These are phyloP conservation scores for Eublepharis macularius DNA, from an alignment of 2,113 vertebrate genomes.

Conservation along the genomic window DNA sequence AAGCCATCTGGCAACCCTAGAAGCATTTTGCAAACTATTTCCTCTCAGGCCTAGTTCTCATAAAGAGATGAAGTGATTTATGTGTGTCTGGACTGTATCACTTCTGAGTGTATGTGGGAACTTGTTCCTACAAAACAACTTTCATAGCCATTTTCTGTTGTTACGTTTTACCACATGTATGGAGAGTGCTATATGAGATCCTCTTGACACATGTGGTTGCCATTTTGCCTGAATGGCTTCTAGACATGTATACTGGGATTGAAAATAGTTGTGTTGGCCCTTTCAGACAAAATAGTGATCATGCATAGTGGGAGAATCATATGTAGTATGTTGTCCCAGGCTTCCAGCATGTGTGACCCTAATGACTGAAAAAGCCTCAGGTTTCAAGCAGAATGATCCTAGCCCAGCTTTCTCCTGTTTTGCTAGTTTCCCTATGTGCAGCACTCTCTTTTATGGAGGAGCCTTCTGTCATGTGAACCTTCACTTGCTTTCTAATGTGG, in stretches of 20 bases:
- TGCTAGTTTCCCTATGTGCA: background rate
- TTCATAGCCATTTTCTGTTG: background rate
- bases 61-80: background rate
- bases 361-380: background rate
- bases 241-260: too few species aligned
- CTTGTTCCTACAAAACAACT: background rate
- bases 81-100: background rate
- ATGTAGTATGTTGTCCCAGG: too few species aligned
- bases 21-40: background rate
- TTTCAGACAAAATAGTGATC: too few species aligned
- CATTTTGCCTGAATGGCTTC: too few species aligned
- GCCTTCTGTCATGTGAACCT: background rate
- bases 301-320: too few species aligned
- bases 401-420: background rate
- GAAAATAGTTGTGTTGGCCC: too few species aligned
- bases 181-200: too few species aligned
- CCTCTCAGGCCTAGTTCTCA: background rate
- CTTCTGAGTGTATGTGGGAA: background rate
- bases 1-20: too few species aligned
- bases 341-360: too few species aligned
- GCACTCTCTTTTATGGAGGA: background rate
- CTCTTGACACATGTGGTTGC: too few species aligned
- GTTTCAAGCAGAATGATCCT: background rate
- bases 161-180: too few species aligned
- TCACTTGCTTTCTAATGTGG: background rate